Evolutionary conservation across 2,797 vertebrate species (phyloP).

Genomic region (Brachyalestes nurse): DNA sequence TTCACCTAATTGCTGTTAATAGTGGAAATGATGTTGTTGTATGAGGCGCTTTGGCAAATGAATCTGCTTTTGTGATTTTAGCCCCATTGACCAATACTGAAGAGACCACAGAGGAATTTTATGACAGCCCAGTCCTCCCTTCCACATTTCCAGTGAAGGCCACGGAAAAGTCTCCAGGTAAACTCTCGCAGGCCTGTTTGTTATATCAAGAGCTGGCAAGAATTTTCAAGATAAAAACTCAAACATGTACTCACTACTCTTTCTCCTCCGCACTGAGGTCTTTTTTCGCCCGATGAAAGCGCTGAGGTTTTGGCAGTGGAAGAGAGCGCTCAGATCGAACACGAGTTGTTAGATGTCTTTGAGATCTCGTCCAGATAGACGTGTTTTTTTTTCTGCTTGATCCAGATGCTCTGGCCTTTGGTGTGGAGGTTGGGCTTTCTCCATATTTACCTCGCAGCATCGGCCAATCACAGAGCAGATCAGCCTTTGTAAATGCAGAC

Average conservation of each 20-base stretch:
- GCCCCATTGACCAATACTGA: slow-evolving; percentile 50
- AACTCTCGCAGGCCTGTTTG: background rate
- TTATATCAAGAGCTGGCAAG: slow-evolving; percentile 41
- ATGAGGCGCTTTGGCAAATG: background rate
- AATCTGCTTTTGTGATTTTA: slow-evolving; percentile 40
- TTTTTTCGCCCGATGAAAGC: slow-evolving; percentile 29
- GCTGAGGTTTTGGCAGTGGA: slow-evolving; percentile 44
- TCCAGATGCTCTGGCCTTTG: slow-evolving; percentile 51
- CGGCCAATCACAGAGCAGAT: slow-evolving; percentile 42
- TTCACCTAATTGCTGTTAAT: background rate
- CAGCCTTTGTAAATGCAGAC: slow-evolving; percentile 32
- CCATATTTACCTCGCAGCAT: slow-evolving; percentile 26
- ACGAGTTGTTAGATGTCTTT: slow-evolving; percentile 47
- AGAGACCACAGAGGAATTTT: slow-evolving; percentile 44
- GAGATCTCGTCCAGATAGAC: slow-evolving; percentile 49
- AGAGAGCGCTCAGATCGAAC: slow-evolving; percentile 37
- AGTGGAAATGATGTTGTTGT: background rate
- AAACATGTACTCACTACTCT: slow-evolving; percentile 31
- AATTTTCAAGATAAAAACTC: background rate
- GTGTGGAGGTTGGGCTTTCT: slow-evolving; percentile 35
- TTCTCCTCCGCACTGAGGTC: slow-evolving; percentile 5
- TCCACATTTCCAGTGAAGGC: slow-evolving; percentile 28
- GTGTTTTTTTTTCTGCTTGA: slow-evolving; percentile 39
- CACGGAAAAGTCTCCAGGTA: slow-evolving; percentile 67
- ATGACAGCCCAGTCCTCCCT: slow-evolving; percentile 12